Evolutionary conservation across 2,888 invertebrate species (phyloP).

Genomic region (Diplolepis rosae): DNA sequence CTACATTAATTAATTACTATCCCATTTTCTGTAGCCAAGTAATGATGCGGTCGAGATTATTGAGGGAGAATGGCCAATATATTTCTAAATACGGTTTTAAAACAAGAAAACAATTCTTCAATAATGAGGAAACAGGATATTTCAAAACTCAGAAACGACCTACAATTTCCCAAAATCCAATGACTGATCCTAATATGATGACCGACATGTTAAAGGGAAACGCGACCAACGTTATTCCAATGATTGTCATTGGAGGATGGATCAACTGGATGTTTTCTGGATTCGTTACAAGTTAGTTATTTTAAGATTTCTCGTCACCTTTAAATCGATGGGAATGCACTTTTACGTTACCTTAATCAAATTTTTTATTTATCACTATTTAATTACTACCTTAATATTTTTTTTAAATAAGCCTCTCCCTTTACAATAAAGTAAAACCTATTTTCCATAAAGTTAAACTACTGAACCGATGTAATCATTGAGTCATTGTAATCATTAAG

Average conservation of each 20-base stretch:
- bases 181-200: slow-evolving; percentile 97
- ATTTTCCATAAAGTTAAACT: too few species aligned
- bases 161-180: slow-evolving; percentile 91
- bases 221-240: slow-evolving; percentile 97
- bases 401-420: too few species aligned
- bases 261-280: slow-evolving; percentile 99
- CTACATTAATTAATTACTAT: slow-evolving; percentile 47
- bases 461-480: too few species aligned
- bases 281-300: slow-evolving; percentile 91
- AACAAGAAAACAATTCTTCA: slow-evolving; percentile 95
- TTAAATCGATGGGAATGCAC: too few species aligned
- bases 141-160: slow-evolving; percentile 93
- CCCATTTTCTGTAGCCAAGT: slow-evolving; percentile 95
- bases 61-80: slow-evolving; percentile 98
- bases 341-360: too few species aligned
- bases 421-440: too few species aligned
- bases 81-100: slow-evolving; percentile 93
- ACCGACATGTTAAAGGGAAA: slow-evolving; percentile 99
- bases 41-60: slow-evolving; percentile 91
- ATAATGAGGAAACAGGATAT: slow-evolving; percentile 96
- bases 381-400: too few species aligned
- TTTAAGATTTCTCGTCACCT: not conserved
- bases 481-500: too few species aligned
- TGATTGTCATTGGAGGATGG: slow-evolving; percentile 99
- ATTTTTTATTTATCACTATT: too few species aligned